Percentiles rank a stretch among this genome's conserved stretches.
phyloP scores from a whole-genome alignment of 2,113 vertebrate species.

The Acrocephalus kingi region DNA sequence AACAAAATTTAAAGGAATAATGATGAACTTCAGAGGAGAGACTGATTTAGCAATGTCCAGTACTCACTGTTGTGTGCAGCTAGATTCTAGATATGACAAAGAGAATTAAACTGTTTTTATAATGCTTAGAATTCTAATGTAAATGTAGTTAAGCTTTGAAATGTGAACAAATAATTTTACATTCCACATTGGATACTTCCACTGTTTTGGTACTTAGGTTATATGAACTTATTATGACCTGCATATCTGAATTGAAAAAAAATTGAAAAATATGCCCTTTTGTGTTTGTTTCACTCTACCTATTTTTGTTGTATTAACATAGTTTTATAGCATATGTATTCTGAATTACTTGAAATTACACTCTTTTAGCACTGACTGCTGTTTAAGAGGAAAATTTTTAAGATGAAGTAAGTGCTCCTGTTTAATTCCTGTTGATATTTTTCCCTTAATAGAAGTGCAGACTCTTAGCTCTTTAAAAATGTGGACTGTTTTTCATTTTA shows the following conservation, averaged over 20 bases:
- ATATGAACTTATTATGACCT: background rate
- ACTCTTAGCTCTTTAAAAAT: background rate
- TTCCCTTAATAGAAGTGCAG: background rate
- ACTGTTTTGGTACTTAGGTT: background rate
- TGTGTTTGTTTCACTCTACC: background rate
- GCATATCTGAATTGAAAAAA: background rate
- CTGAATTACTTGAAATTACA: background rate
- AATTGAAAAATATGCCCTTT: accelerated
- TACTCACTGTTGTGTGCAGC: background rate
- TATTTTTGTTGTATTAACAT: background rate
- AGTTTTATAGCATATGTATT: background rate
- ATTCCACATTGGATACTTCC: background rate
- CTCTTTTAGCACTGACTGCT: background rate
- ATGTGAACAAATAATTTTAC: background rate
- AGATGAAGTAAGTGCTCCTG: background rate
- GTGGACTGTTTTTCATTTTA: background rate
- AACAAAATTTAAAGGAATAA: background rate
- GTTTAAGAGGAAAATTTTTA: background rate
- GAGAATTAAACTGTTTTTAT: background rate
- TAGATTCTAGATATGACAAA: background rate
- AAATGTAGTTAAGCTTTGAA: background rate
- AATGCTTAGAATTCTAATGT: background rate
- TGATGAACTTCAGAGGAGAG: background rate
- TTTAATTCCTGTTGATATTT: background rate
- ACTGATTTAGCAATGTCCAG: background rate